These are phyloP conservation scores for Helicorthomorpha holstii DNA, from an alignment of 1,140 invertebrate species.

Conservation along the genomic window DNA sequence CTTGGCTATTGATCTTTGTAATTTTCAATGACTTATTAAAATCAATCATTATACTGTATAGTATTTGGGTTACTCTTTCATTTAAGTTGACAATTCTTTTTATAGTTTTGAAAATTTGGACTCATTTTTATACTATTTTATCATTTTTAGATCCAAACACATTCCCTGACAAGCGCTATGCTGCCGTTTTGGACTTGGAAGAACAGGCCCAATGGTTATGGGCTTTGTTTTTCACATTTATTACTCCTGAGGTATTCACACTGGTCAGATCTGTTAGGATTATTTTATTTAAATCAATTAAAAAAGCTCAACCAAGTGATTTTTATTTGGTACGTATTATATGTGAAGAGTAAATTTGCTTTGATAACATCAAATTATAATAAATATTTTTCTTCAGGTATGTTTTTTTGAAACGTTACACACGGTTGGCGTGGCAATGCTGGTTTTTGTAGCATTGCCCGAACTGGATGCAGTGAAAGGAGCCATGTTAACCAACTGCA, in stretches of 20 bases:
- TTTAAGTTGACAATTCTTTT: too few relatives aligned
- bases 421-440: constrained; percentile 59
- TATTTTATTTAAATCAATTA: constrained; percentile 58
- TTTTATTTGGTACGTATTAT: constrained; percentile 15
- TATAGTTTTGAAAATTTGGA: too few relatives aligned
- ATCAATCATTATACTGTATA: too few relatives aligned
- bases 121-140: too few relatives aligned
- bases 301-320: constrained; percentile 7
- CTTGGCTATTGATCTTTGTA: too few relatives aligned
- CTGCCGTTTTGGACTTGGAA: constrained; percentile 30
- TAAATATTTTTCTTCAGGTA: constrained; percentile 16
- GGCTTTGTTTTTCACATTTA: constrained; percentile 71
- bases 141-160: too few relatives aligned
- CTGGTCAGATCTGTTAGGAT: constrained; percentile 66
- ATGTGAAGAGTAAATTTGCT: background rate
- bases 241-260: constrained; percentile 70
- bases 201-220: constrained; percentile 84
- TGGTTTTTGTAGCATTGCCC: constrained; percentile 74
- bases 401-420: constrained; percentile 66
- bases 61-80: too few relatives aligned
- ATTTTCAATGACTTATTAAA: too few relatives aligned
- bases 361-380: background rate
- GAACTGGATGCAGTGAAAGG: constrained; percentile 80
- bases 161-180: constrained; percentile 5
- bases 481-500: constrained; percentile 81